Conservation (phyloP, 2,113 vertebrate genomes). For the Poeciliopsis turrubarensis region DNA sequence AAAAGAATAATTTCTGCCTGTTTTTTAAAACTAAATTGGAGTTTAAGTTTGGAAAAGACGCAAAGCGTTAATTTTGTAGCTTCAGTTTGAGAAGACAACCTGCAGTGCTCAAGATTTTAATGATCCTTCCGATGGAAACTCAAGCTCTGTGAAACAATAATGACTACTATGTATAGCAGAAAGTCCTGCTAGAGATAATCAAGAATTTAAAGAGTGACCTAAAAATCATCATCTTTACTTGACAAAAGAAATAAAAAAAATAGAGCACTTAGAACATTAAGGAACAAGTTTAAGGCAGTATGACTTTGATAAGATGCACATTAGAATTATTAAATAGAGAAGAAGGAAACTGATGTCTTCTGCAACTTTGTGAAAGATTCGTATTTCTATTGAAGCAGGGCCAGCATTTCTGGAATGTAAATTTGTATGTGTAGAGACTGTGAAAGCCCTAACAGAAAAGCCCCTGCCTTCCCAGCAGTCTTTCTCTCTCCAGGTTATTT, state of each 20-base stretch:
- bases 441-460: not conserved
- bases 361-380: not conserved
- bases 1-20: not conserved
- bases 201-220: not conserved
- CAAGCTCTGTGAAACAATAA: conserved; percentile 8
- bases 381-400: not conserved
- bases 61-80: not conserved
- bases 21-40: not conserved
- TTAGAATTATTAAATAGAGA: not conserved
- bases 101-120: conserved; percentile 16
- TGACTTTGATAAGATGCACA: not conserved
- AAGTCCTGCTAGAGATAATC: conserved; percentile 16
- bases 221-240: no score
- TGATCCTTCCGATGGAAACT: not conserved
- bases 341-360: not conserved
- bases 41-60: no score
- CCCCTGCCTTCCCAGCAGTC: not conserved
- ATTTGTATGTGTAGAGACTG: not conserved
- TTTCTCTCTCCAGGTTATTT: not conserved
- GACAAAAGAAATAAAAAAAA: no score
- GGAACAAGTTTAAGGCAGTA: not conserved
- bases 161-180: conserved; percentile 5
- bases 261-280: not conserved
- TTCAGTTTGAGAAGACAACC: conserved; percentile 9
- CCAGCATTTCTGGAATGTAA: not conserved